Evolutionary conservation across 1,140 invertebrate species (phyloP), one percentile per base, ranked within the genome.

Genomic region (Eufriesea mexicana): DNA sequence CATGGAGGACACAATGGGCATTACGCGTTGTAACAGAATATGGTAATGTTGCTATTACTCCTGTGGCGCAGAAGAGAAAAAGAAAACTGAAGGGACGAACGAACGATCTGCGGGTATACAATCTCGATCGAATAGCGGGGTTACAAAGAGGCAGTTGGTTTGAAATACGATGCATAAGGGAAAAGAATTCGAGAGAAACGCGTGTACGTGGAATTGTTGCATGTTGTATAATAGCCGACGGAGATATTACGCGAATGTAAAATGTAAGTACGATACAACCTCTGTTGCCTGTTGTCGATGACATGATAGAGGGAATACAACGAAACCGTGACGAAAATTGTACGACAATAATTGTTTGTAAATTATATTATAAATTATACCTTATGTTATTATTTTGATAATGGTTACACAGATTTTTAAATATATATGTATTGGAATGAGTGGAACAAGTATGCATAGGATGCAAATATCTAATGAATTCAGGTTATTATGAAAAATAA

Each of bases 11-110:
- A 8, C 10, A 25, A 71, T 28, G 68, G 47, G 18, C 25, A 49
- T n/a, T 25, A 51, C 20, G 18, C 16, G n/a, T 16, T 7, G 68
- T 51, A 84, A 84, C 66, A 28, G 70, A 68, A 42, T 49, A 54
- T 45, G 47, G 25, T 55, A 25, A 61, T 47, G n/a, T 18, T n/a
- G 54, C 20, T 45, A 23, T 28, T 75, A 75, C 47, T 75, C 25
- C 23, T 28, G 0, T 18, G 25, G 49, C 12, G 16, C 35, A n/a
- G 45, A 35, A 72, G 57, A 80, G 16, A 47, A 45, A 45, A 20
- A 20, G 12, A 5, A 47, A 45, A 2, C 45, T 51, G 16, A 4
- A 57, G 6, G 16, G 59, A 73, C 42, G 25, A 42, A 74, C 55
- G 20, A 61, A 28, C n/a, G 45, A 28, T 20, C 55, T n/a, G n/a